Base-by-base conservation (phyloP, 2,797 vertebrate genomes). In the Discoglossus pictus region DNA sequence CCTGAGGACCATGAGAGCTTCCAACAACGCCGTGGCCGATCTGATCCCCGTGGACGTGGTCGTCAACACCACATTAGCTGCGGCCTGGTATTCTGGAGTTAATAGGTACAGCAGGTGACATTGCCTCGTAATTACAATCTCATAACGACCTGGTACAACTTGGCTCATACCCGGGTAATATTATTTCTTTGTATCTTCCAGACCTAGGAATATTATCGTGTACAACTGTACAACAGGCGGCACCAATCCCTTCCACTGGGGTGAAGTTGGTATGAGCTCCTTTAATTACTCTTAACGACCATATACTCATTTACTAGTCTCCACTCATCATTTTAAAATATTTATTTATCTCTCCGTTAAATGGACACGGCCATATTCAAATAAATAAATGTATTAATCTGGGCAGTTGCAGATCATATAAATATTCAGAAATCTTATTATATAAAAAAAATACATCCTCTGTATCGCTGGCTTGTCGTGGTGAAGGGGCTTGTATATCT, bases 1-100 rank as follows among this genome's bases (percentile, higher is more conserved):
- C 82, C 91, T 99, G 54, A 93, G 97, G 50, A 99, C 97, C 5
- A 97, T 99, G 92, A 92, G 94, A 73, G 97, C 95, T 3, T 97
- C 95, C 54, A 98, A 99, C 53, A 87, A 85, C 15, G 97, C 97
- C 0, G 89, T 99, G 72, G 97, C 97, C 7, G 97, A 99, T 82
- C 92, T 99, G 60, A 91, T 99, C 74, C 97, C 97, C 6, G 95
- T 99, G 35, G 97, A 99, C 39, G 92, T 97, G 77, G 97, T 97
- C 82, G 92, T 98, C 82, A 99, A 99, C 55, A 77, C 86, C 0
- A 94, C 92, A 2, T 82, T 99, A 46, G 93, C 97, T 1, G 97
- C 94, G 61, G 97, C 95, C 35, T 99, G 97, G 97, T 96, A 93
- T 87, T 97, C 96, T 3, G 97, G 94, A 77, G 89, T 95, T 24